Percentiles rank a stretch among this genome's conserved stretches.
These are phyloP conservation scores for Epinotia nisella DNA, from an alignment of 2,888 invertebrate species.

Conservation along the genomic window DNA sequence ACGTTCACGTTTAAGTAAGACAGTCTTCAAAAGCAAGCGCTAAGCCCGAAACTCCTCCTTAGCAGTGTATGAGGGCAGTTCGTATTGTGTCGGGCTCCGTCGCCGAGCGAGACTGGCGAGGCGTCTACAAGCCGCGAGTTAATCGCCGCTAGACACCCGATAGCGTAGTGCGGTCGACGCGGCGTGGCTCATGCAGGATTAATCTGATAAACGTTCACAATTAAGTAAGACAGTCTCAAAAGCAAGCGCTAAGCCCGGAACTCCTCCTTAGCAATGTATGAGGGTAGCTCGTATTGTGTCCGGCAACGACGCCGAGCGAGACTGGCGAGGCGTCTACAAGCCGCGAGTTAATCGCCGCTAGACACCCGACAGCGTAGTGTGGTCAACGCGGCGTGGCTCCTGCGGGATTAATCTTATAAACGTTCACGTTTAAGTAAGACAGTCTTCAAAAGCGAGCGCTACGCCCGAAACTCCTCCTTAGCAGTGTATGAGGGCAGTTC, in stretches of 20 bases:
- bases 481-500: too few relatives aligned
- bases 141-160: slow-evolving; percentile 54
- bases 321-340: slow-evolving; percentile 49
- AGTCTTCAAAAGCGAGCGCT: too few relatives aligned
- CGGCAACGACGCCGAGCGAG: slow-evolving; percentile 54
- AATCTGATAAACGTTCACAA: neutral
- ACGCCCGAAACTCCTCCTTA: too few relatives aligned
- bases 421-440: too few relatives aligned
- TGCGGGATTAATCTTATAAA: neutral
- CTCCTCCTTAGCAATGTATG: slow-evolving; percentile 18
- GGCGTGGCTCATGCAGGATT: slow-evolving; percentile 7
- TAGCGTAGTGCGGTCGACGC: too few relatives aligned
- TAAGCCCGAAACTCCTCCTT: too few relatives aligned
- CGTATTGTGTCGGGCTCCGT: neutral
- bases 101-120: slow-evolving; percentile 56
- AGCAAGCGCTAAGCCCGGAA: too few relatives aligned
- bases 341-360: slow-evolving; percentile 60
- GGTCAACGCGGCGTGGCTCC: slow-evolving; percentile 11
- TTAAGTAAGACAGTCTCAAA: too few relatives aligned
- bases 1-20: too few relatives aligned
- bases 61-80: too few relatives aligned
- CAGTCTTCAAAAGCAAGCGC: too few relatives aligned
- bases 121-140: slow-evolving; percentile 52
- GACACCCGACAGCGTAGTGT: neutral
- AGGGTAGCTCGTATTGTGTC: slow-evolving; percentile 28